Percentiles rank a stretch among this genome's conserved stretches.
phyloP scores from a whole-genome alignment of 2,888 invertebrate species.

The Stenoptilia bipunctidactyla region DNA sequence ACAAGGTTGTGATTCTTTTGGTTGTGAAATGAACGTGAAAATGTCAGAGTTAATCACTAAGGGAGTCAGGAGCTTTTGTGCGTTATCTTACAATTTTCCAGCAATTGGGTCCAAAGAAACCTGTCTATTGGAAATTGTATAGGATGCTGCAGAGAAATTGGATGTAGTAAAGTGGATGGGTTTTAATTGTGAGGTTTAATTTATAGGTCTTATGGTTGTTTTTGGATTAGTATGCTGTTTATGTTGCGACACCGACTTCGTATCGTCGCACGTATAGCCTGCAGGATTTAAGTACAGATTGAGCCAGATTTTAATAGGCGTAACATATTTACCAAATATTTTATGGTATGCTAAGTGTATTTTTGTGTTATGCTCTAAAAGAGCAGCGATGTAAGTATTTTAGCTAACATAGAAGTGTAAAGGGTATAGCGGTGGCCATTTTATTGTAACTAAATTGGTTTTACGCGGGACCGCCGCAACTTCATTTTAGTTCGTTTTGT shows the following conservation, averaged over 20 bases:
- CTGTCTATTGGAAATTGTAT: background rate
- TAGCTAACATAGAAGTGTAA: slow-evolving; percentile 11
- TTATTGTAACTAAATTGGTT: slow-evolving; percentile 21
- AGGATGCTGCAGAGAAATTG: no score
- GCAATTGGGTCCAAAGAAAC: background rate
- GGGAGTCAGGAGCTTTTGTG: background rate
- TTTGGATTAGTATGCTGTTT: no score
- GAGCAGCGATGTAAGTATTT: slow-evolving; percentile 15
- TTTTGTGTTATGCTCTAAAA: no score
- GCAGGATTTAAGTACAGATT: no score
- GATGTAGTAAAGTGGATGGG: no score
- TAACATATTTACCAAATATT: no score
- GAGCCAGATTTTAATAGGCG: no score
- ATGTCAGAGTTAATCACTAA: slow-evolving; percentile 1
- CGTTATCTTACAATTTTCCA: background rate
- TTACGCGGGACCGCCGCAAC: slow-evolving; percentile 11
- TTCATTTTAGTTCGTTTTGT: background rate
- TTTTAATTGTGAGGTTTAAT: no score
- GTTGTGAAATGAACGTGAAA: slow-evolving; percentile 6
- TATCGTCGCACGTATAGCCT: no score
- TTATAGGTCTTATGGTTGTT: no score
- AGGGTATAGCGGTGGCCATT: slow-evolving; percentile 23
- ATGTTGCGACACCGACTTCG: no score
- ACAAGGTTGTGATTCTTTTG: background rate
- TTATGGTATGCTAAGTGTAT: no score